Evolutionary conservation across 2,888 invertebrate genomes (phyloP), one percentile per base, ranked within the genome.

Genomic region (Penaeus monodon): DNA sequence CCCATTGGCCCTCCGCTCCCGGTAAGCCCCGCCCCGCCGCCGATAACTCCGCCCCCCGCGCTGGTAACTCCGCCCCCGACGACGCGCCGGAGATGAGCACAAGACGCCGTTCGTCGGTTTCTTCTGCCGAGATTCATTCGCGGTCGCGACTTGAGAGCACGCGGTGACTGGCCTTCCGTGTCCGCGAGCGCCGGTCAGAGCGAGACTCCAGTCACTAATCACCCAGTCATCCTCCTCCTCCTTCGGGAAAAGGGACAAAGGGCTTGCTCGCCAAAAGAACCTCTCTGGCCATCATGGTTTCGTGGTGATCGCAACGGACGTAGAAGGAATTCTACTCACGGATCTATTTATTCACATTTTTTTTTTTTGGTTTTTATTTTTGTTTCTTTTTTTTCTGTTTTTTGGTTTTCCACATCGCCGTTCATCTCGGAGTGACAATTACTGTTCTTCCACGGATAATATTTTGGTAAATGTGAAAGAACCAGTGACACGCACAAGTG

Each of bases 111-210:
- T 49, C 49, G 49, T 49, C 49, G 49, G 49, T 49, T 78, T 84
- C 84, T 84, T 84, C 68, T 70, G 84, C 84, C 78, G 84, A 84
- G 84, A 84, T 84, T 84, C 84, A 84, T 84, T 84, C 84, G 79
- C 79, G 68, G 79, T 70, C 79, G 78, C 70, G 84, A 70, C 79
- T 44, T 84, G 84, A 70, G 49, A 84, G 84, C 78, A 84, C 84
- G 84, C 70, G 84, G 84, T 79, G 79, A 78, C 78, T 84, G 79
- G 78, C 84, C 84, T 84, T 66, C 84, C 84, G 84, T 77, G 84
- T 84, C 84, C 84, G 49, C 14, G 49, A 49, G 49, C 49, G 49
- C 49, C 10, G 49, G 49, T 49, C 49, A 49, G 49, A 49, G 49
- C 49, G 49, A 33, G 14, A 33, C 76, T 66, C 84, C 10, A 38